phyloP scores from a whole-genome alignment of 2,113 vertebrate genomes.

The Leptosomus discolor region DNA sequence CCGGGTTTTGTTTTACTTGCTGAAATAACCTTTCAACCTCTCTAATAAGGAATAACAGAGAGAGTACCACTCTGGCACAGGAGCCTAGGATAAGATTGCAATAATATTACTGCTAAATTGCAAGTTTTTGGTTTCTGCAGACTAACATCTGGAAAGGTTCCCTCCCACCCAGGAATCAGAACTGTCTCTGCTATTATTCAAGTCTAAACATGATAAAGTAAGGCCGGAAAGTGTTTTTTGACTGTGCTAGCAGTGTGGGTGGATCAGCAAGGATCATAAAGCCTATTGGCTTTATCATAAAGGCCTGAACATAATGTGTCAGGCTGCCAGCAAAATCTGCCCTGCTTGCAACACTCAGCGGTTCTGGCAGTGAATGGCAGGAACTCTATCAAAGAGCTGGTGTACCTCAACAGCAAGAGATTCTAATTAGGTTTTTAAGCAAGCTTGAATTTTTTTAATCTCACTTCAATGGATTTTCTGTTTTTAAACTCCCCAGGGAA shows the following conservation, averaged over 20 bases:
- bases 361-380: neutral
- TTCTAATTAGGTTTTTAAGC: neutral
- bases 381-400: neutral
- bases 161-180: neutral
- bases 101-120: neutral
- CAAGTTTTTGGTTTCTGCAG: neutral
- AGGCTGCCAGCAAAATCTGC: constrained; percentile 16
- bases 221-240: neutral
- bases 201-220: constrained; percentile 2
- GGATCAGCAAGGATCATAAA: neutral
- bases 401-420: neutral
- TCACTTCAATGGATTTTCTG: neutral
- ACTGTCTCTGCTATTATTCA: neutral
- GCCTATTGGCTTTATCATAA: neutral
- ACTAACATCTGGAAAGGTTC: constrained; percentile 5
- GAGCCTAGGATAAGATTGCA: neutral
- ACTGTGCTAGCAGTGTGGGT: neutral
- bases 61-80: neutral
- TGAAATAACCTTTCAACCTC: neutral
- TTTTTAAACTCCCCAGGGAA: neutral
- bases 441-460: neutral
- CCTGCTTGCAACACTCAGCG: neutral
- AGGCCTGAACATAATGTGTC: neutral
- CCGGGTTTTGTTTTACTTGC: neutral
- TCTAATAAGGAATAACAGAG: neutral